Evolutionary conservation across 2,888 invertebrate genomes (phyloP).

Genomic region (Carabus problematicus): DNA sequence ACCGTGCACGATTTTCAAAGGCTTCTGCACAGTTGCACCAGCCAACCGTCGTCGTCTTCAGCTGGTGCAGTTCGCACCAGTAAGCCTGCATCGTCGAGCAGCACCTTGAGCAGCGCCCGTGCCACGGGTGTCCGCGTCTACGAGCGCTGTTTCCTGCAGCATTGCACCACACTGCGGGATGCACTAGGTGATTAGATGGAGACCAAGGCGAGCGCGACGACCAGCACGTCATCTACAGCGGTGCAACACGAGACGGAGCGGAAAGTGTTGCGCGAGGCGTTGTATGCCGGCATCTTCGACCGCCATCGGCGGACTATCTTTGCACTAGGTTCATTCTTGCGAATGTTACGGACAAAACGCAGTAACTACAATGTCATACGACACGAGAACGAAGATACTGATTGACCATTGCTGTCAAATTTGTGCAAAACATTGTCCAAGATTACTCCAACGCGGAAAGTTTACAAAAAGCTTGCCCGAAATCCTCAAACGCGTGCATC

Average conservation of each 20-base stretch:
- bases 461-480: too few relatives aligned
- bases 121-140: constrained; percentile 49
- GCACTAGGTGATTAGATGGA: constrained; percentile 55
- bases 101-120: constrained; percentile 55
- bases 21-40: constrained; percentile 46
- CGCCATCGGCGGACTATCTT: constrained; percentile 78
- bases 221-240: constrained; percentile 57
- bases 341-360: constrained; percentile 77
- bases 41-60: neutral
- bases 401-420: too few relatives aligned
- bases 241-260: constrained; percentile 64
- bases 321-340: constrained; percentile 76
- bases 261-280: constrained; percentile 74
- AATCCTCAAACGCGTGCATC: too few relatives aligned
- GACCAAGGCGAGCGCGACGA: too few relatives aligned
- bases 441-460: too few relatives aligned
- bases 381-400: constrained; percentile 56
- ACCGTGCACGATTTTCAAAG: constrained; percentile 30
- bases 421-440: too few relatives aligned
- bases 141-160: constrained; percentile 57
- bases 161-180: constrained; percentile 50
- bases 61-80: constrained; percentile 43
- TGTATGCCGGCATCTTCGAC: constrained; percentile 81
- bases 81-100: constrained; percentile 45
- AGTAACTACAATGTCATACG: constrained; percentile 80